Evolutionary conservation across 2,113 vertebrate species (phyloP).

Genomic region (Solea solea): DNA sequence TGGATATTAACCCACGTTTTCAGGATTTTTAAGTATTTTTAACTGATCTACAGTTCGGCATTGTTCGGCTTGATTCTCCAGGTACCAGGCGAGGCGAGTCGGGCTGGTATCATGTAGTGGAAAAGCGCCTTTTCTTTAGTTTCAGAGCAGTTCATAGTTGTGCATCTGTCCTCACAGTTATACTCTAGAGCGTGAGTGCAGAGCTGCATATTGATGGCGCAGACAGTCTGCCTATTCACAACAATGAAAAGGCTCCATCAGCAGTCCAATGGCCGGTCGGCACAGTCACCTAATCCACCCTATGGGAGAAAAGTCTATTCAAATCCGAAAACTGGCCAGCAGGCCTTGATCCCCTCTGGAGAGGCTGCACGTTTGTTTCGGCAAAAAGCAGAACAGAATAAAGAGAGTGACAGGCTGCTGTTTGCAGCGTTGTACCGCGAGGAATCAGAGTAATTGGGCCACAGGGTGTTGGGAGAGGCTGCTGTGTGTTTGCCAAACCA

Average conservation of each 20-base stretch:
- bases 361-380: slow-evolving; percentile 43
- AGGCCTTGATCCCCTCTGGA: slow-evolving; percentile 64
- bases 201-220: slow-evolving; percentile 47
- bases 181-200: slow-evolving; percentile 15
- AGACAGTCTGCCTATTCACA: slow-evolving; percentile 60
- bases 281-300: slow-evolving; percentile 75
- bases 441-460: slow-evolving; percentile 61
- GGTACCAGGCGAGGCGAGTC: too few species aligned
- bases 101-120: too few species aligned
- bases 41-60: too few species aligned
- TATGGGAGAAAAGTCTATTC: slow-evolving; percentile 66
- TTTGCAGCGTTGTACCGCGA: slow-evolving; percentile 49
- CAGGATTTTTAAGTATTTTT: too few species aligned
- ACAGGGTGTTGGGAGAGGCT: slow-evolving; percentile 44
- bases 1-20: too few species aligned
- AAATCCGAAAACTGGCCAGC: slow-evolving; percentile 57
- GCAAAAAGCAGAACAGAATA: slow-evolving; percentile 30
- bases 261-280: slow-evolving; percentile 69
- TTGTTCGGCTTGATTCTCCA: too few species aligned
- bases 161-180: too few species aligned
- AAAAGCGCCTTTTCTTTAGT: neutral
- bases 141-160: neutral
- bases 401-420: slow-evolving; percentile 29
- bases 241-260: slow-evolving; percentile 81
- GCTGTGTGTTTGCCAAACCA: slow-evolving; percentile 27